These are phyloP conservation scores for Tragelaphus strepsiceros DNA, from an alignment of 2,113 vertebrate genomes.

Conservation along the genomic window DNA sequence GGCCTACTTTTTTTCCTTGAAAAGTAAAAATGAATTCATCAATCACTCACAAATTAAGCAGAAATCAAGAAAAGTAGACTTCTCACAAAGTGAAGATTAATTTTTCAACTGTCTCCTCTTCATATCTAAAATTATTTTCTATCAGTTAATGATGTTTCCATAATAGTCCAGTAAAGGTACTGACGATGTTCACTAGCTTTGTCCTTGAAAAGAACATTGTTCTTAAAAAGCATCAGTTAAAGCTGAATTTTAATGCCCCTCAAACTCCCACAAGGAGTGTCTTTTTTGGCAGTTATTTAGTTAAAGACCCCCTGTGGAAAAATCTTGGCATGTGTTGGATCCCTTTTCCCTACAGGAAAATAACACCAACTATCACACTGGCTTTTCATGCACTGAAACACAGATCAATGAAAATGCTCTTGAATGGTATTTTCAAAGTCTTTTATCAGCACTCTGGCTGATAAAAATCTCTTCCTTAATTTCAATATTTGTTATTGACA, in stretches of 20 bases:
- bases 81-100: neutral
- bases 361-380: neutral
- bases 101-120: neutral
- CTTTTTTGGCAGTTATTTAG: neutral
- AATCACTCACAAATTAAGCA: neutral
- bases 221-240: neutral
- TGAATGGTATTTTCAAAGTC: neutral
- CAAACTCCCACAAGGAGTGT: neutral
- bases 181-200: neutral
- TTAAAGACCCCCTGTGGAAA: neutral
- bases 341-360: neutral
- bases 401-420: neutral
- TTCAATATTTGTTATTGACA: neutral
- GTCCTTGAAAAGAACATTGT: neutral
- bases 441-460: neutral
- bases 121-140: neutral
- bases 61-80: neutral
- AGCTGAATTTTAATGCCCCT: neutral
- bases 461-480: neutral
- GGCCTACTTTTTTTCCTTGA: neutral
- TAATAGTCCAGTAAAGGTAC: neutral
- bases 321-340: neutral
- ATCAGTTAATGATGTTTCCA: neutral
- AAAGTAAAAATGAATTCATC: neutral
- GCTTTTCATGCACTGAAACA: neutral